Conservation (phyloP, 2,113 vertebrate genomes). For the Burhinus oedicnemus region DNA sequence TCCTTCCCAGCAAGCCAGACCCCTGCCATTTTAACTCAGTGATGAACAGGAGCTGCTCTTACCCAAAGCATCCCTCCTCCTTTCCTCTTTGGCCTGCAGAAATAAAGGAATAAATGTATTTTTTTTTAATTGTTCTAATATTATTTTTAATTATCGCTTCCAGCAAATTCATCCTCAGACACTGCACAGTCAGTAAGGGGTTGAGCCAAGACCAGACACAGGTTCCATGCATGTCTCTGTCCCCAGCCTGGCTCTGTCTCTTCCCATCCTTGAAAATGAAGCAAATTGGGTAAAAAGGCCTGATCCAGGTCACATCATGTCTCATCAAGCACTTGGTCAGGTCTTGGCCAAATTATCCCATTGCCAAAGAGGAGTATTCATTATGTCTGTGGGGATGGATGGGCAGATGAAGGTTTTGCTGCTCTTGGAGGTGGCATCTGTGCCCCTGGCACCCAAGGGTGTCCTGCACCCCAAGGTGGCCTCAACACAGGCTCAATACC, state of each 20-base stretch:
- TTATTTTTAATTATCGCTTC: background rate
- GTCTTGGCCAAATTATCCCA: background rate
- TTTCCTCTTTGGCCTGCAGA: background rate
- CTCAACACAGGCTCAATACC: background rate
- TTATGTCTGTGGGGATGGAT: accelerated
- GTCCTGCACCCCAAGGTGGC: background rate
- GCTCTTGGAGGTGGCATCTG: background rate
- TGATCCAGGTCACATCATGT: background rate
- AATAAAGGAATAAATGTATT: background rate
- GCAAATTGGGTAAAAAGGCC: background rate
- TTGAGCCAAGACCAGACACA: background rate
- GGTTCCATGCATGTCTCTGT: accelerated
- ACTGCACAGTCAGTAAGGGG: accelerated
- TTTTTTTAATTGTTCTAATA: background rate
- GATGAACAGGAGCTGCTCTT: background rate
- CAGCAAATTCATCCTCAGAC: background rate
- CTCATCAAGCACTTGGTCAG: accelerated
- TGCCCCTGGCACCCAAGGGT: background rate
- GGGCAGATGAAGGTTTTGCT: background rate
- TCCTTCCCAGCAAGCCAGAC: background rate
- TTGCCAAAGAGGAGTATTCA: background rate
- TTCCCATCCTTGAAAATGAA: background rate
- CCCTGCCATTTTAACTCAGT: background rate
- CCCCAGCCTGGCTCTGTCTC: background rate
- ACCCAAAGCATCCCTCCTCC: background rate